Evolutionary conservation across 1,140 invertebrate genomes (phyloP), one percentile per base, ranked within the genome.

Genomic region (Drosophila melanica): DNA sequence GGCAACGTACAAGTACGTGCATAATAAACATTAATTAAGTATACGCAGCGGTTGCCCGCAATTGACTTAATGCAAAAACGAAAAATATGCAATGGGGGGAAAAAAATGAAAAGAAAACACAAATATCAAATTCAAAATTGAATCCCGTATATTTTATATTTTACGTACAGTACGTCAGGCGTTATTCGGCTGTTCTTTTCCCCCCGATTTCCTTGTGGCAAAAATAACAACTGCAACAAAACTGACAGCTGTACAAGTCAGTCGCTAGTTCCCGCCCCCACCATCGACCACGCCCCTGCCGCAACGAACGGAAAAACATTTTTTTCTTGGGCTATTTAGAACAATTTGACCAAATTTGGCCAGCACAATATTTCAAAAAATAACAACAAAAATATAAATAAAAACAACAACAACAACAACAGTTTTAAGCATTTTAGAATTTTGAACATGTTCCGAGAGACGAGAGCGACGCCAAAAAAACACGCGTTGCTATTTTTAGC

Each of bases 401-500:
- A 33, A 5, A 53, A 53, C 20, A 79, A 72, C 58, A 82, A 53
- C 18, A 58, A 58, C n/a, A 44, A 20, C 50, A 41, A 42, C 42
- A 18, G 27, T 44, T 67, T 53, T 18, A 14, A 75, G 39, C 23
- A 35, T 58, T 33, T 72, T 58, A 20, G 54, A 69, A 77, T 64
- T 59, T 75, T 70, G 77, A 78, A 77, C n/a, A 27, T 44, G 55
- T 39, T 51, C 48, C 33, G 57, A 18, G 33, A 64, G 20, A 48
- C 37, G 67, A 64, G 67, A 47, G 51, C 44, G 42, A 55, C 20
- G 58, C 39, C 41, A 50, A 50, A 50, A 50, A 69, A 75, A 75
- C 75, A 89, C 80, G 82, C 89, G 72, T 64, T 72, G 70, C 89
- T 90, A 90, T 90, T 90, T 90, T 75, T 90, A 85, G 86, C 71